Evolutionary conservation across 2,797 vertebrate species (phyloP), one percentile per base, ranked within the genome.

Genomic region (Todus mexicanus): DNA sequence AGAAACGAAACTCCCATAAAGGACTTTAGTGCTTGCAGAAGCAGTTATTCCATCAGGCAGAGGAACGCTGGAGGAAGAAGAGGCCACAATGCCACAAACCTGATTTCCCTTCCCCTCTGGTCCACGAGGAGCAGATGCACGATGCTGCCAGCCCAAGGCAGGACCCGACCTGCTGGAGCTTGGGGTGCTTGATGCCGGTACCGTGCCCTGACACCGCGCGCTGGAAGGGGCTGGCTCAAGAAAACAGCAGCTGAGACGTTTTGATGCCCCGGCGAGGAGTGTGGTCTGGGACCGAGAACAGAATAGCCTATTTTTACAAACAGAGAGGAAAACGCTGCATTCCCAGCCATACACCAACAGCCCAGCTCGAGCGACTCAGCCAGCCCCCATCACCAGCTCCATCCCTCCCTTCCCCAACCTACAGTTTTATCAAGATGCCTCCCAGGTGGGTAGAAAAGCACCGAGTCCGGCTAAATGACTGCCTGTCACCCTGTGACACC

Each of bases 261-360:
- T 81, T 3, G 63, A 82, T 93, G 86, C 56, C 79, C 88, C n/a
- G n/a, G 87, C 1, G 3, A 88, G 89, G 85, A 89, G 77, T 78
- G 92, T 22, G 81, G 92, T 61, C 81, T 84, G 31, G 37, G 71
- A 33, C 65, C 75, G 33, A 8, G 90, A 94, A 78, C 77, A 92
- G 83, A 96, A 90, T 45, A 38, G 95, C 57, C 92, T 94, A 74
- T 87, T 95, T 94, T 90, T 94, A 89, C 94, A 79, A 90, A n/a
- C 10, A 0, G 5, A 45, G 68, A 65, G 68, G 89, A 94, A 94
- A 87, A 87, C 73, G 50, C 68, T 48, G 33, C 47, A 75, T 85
- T 85, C 94, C 79, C 92, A 91, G 84, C n/a, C 56, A 56, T 8
- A 69, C 4, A 4, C 87, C 84, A 80, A 53, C 15, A 2, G 84